Percentiles rank a stretch among this genome's conserved stretches.
Conservation (phyloP, 2,888 invertebrate species). For the Cepaea hortensis region DNA sequence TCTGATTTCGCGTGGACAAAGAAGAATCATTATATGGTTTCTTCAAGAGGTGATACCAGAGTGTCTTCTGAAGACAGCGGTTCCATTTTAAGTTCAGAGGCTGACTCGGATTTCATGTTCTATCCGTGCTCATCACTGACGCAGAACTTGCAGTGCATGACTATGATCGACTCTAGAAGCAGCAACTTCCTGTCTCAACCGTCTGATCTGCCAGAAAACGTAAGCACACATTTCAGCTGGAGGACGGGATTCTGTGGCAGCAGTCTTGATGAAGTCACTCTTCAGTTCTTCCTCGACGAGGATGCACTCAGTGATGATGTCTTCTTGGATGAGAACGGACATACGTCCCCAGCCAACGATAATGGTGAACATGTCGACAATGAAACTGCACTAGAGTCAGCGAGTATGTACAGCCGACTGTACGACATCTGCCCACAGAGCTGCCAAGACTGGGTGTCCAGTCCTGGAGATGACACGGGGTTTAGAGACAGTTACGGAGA, state of each 20-base stretch:
- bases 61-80: constrained; percentile 29
- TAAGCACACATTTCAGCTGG: constrained; percentile 30
- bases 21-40: not conserved
- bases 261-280: constrained; percentile 42
- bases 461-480: not conserved
- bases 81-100: constrained; percentile 39
- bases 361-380: not conserved
- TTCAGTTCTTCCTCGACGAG: constrained; percentile 42
- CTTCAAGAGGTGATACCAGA: not conserved
- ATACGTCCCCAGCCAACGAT: not conserved
- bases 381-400: not conserved
- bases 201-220: not conserved
- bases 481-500: constrained; percentile 10
- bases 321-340: constrained; percentile 32
- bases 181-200: not conserved
- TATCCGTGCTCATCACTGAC: constrained; percentile 24
- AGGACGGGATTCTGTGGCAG: constrained; percentile 35
- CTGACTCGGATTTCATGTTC: constrained; percentile 44
- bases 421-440: not conserved
- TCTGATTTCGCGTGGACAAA: not conserved
- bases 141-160: constrained; percentile 4
- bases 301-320: constrained; percentile 50
- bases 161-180: constrained; percentile 20
- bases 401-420: no score
- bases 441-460: not conserved